Percentiles rank a stretch among this genome's conserved stretches.
Evolutionary conservation across 2,113 vertebrate species (phyloP).

Genomic region (Corythornis madagascariensis): DNA sequence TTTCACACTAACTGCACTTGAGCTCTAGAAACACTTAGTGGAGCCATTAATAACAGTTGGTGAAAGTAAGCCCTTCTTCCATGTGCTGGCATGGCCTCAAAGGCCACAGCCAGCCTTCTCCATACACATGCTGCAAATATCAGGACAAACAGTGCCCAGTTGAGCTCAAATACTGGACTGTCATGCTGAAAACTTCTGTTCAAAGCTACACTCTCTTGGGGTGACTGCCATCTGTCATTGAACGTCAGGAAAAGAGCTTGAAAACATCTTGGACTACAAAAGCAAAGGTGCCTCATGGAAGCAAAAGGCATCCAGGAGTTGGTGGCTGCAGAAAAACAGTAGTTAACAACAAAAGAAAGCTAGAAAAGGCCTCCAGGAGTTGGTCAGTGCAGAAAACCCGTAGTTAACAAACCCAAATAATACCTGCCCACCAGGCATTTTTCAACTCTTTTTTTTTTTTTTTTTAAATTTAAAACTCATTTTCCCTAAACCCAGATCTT

Average conservation of each 20-base stretch:
- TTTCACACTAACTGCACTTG: not conserved
- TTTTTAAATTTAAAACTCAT: slow-evolving; percentile 2
- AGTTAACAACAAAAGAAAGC: not conserved
- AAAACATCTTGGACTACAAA: not conserved
- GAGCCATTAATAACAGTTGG: not conserved
- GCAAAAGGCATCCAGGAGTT: not conserved
- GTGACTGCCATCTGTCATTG: not conserved
- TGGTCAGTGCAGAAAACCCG: not conserved
- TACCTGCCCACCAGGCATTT: not conserved
- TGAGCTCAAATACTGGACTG: not conserved
- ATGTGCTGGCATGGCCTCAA: not conserved
- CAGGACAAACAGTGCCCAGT: not conserved
- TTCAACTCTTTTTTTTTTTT: slow-evolving; percentile 23
- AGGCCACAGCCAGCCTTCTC: not conserved
- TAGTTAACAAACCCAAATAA: not conserved
- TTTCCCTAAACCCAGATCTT: not conserved
- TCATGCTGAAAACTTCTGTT: not conserved
- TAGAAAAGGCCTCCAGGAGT: not conserved
- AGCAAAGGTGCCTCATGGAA: not conserved
- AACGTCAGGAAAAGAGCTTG: not conserved
- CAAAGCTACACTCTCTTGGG: not conserved
- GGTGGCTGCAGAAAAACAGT: not conserved
- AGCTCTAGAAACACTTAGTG: not conserved
- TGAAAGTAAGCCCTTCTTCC: not conserved
- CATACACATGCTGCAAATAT: not conserved